Percentiles rank a stretch among this genome's conserved stretches.
phyloP scores from a whole-genome alignment of 2,113 vertebrate species.

The Hippopotamus amphibius region DNA sequence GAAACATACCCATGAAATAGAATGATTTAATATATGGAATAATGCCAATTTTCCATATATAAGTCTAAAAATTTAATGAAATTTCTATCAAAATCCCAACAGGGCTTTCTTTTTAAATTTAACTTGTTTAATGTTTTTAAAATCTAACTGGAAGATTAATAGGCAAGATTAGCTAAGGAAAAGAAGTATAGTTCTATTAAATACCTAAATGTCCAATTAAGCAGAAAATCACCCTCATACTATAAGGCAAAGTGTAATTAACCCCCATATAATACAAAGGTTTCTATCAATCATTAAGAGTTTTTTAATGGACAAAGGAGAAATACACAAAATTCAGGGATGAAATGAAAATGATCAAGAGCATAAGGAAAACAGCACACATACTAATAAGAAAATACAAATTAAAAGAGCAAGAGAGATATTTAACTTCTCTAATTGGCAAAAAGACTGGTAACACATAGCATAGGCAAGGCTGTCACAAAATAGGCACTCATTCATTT shows the following conservation, averaged over 20 bases:
- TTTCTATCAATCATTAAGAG: neutral
- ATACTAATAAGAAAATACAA: neutral
- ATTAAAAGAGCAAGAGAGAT: neutral
- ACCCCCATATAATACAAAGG: neutral
- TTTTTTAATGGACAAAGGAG: neutral
- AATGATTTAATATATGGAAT: neutral
- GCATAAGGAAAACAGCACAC: neutral
- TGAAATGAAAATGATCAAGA: neutral
- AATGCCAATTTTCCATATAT: neutral
- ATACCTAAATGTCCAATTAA: neutral
- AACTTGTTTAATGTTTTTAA: neutral
- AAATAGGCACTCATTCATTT: neutral
- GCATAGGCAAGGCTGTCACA: neutral
- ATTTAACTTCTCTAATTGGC: neutral
- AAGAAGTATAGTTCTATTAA: neutral
- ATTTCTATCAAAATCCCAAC: neutral
- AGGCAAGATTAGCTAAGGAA: neutral
- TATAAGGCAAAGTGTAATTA: neutral
- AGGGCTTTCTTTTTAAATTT: neutral
- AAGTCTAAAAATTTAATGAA: slow-evolving; percentile 24
- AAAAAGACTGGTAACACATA: neutral
- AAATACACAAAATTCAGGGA: neutral
- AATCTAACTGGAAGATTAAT: slow-evolving; percentile 13
- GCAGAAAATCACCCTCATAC: neutral
- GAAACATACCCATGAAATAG: neutral